These are phyloP conservation scores for Apodemia zela DNA, from an alignment of 2,888 invertebrate genomes.

Conservation along the genomic window DNA sequence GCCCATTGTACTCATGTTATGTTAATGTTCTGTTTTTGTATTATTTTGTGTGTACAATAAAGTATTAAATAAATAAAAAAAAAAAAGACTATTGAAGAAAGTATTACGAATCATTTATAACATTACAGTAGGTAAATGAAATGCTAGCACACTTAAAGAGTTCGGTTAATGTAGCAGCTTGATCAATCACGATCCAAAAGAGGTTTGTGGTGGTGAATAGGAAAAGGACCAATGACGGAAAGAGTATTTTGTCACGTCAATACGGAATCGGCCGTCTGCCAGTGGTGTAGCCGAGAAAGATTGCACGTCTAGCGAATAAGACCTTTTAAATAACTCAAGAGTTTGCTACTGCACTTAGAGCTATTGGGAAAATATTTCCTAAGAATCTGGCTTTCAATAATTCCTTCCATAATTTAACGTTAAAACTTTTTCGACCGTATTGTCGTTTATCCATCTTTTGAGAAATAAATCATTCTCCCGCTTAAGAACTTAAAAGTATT, in stretches of 20 bases:
- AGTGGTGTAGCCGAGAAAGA: constrained; percentile 52
- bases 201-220: constrained; percentile 70
- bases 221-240: constrained; percentile 49
- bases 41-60: no score
- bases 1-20: no score
- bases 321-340: constrained; percentile 60
- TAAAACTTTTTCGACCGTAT: constrained; percentile 23
- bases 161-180: constrained; percentile 56
- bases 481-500: constrained; percentile 12
- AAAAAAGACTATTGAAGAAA: no score
- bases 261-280: constrained; percentile 50
- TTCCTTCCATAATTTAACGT: constrained; percentile 28
- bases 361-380: constrained; percentile 36
- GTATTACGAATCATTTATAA: not conserved
- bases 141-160: constrained; percentile 50
- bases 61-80: no score
- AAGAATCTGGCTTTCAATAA: constrained; percentile 34
- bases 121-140: not conserved
- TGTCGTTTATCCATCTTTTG: constrained; percentile 13
- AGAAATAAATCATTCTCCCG: constrained; percentile 12
- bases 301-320: constrained; percentile 53
- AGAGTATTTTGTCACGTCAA: constrained; percentile 63
- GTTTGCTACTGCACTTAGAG: constrained; percentile 41
- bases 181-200: constrained; percentile 73
- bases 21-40: no score